Conservation (phyloP, 2,888 invertebrate genomes). For the Tricholauxania praeusta region DNA sequence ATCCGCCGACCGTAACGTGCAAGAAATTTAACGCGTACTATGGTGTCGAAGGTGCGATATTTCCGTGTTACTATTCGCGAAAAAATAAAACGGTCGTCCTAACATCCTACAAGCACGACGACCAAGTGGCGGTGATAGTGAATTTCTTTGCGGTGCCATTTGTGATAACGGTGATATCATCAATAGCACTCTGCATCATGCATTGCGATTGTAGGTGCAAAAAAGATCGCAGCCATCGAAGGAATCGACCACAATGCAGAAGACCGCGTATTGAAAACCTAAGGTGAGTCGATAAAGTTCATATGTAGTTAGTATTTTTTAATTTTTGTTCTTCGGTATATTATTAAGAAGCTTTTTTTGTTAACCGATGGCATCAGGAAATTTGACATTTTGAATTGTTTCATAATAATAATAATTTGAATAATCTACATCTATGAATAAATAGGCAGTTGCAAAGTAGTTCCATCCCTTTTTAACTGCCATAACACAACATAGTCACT, state of each 20-base stretch:
- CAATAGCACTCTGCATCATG: constrained; percentile 86
- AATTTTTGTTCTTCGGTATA: not conserved
- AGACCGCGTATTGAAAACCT: constrained; percentile 73
- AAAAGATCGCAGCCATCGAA: constrained; percentile 75
- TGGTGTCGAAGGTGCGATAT: constrained; percentile 79
- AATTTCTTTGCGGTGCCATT: constrained; percentile 87
- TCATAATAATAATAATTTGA: no score
- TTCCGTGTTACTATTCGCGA: constrained; percentile 89
- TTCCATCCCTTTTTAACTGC: no score
- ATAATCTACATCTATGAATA: no score
- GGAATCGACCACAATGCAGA: constrained; percentile 71
- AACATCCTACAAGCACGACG: constrained; percentile 84
- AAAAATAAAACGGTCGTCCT: constrained; percentile 86
- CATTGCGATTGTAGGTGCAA: constrained; percentile 86
- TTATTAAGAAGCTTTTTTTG: not conserved
- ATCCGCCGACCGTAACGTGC: constrained; percentile 89
- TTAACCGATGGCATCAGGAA: not conserved
- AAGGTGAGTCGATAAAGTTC: constrained; percentile 68
- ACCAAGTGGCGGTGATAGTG: constrained; percentile 85
- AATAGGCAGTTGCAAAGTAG: no score
- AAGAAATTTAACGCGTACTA: constrained; percentile 81
- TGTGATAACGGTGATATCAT: constrained; percentile 85
- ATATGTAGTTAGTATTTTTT: not conserved
- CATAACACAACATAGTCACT: no score
- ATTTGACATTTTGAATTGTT: no score